Conservation (phyloP, 2,113 vertebrate species). For the Chlamydotis undulata region DNA sequence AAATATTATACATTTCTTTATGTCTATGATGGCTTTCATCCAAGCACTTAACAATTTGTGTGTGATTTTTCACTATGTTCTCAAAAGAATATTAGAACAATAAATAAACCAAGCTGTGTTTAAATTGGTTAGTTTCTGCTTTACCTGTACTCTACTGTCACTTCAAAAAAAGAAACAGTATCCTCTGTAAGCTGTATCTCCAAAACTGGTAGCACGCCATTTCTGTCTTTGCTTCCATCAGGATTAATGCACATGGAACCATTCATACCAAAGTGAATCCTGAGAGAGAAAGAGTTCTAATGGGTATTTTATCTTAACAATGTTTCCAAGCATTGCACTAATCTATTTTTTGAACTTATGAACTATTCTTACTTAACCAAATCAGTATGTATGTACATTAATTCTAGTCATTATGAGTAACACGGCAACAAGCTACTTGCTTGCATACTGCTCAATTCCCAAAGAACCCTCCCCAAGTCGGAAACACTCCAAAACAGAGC, state of each 20-base stretch:
- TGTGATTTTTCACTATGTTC: not conserved
- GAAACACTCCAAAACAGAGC: not conserved
- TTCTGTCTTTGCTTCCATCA: conserved; percentile 62
- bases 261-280: conserved; percentile 96
- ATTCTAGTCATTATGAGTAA: not conserved
- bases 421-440: not conserved
- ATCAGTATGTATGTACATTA: not conserved
- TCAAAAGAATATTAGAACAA: not conserved
- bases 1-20: not conserved
- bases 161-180: conserved; percentile 87
- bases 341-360: not conserved
- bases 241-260: conserved; percentile 89
- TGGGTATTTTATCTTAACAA: not conserved
- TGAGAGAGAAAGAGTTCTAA: conserved; percentile 59
- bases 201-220: conserved; percentile 66
- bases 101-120: not conserved
- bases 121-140: not conserved
- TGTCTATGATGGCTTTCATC: not conserved
- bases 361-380: not conserved
- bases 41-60: not conserved
- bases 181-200: conserved; percentile 86
- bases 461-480: not conserved
- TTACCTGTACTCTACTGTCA: conserved; percentile 89
- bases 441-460: not conserved
- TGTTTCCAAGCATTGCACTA: not conserved